Base-by-base conservation (phyloP, 2,113 vertebrate genomes). In the Osmerus mordax region DNA sequence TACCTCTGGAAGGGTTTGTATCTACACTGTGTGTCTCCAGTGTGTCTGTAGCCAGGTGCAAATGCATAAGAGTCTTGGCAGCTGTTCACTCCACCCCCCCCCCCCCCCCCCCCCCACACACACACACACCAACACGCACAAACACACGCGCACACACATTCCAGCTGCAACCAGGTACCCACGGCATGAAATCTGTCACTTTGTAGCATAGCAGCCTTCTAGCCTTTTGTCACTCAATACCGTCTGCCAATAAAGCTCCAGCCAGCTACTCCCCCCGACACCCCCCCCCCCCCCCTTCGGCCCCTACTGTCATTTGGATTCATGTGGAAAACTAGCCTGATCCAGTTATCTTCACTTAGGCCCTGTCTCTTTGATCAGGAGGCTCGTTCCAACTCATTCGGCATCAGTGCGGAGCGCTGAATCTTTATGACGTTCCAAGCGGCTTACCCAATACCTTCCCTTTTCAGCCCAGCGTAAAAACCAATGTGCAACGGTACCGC, bases 291-390 rank as follows among this genome's bases (percentile, higher is more conserved):
- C 75, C 68, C 75, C 59, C 77, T 6, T 47, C 25, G 25, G 8
- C 18, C 28, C 80, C 84, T 29, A 81, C 82, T 81, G 69, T 65
- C 2, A 52, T 47, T 52, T 29, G 28, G 61, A 63, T 28, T 47
- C 41, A 80, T 76, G 75, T 79, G 81, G 81, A 81, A 85, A 85
- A 82, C 81, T 76, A 73, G 62, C 77, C 60, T 73, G 58, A 79
- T 88, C 70, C 71, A 76, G 79, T 88, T 88, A 84, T 63, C 75
- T 69, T 65, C 77, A 73, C 72, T 67, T 29, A 51, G 53, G 51
- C 73, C 41, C 60, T 23, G 70, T 82, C 76, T 79, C 71, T n/a
- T 60, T 65, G 15, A 78, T 75, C 63, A 9, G 32, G 18, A 5
- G 6, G 19, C 64, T 62, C 66, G 70, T 77, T 59, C 71, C 72